phyloP scores from a whole-genome alignment of 2,888 invertebrate genomes.

The Ornithoptera alexandrae region DNA sequence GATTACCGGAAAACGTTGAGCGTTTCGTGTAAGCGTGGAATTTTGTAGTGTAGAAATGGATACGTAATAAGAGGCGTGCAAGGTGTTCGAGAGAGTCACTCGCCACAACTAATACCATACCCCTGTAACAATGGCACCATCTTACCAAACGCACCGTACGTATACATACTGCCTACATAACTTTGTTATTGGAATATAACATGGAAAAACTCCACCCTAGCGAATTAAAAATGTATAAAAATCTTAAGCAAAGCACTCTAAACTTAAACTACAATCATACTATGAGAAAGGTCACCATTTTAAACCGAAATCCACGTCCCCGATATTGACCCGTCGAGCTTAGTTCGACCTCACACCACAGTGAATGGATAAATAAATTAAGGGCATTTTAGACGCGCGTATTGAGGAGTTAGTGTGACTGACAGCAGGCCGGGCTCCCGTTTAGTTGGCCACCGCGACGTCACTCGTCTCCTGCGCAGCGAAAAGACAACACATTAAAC shows the following conservation, averaged over 20 bases:
- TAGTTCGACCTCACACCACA: slow-evolving; percentile 71
- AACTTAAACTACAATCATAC: slow-evolving; percentile 76
- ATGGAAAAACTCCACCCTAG: slow-evolving; percentile 71
- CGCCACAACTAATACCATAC: slow-evolving; percentile 72
- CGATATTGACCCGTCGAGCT: slow-evolving; percentile 66
- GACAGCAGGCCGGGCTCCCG: slow-evolving; percentile 32
- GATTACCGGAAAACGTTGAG: neutral
- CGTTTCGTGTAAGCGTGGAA: neutral
- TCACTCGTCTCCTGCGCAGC: slow-evolving; percentile 59
- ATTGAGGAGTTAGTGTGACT: slow-evolving; percentile 40
- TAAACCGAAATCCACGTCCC: slow-evolving; percentile 67
- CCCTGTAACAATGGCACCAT: slow-evolving; percentile 81
- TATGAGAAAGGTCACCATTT: slow-evolving; percentile 66
- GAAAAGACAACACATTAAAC: slow-evolving; percentile 2
- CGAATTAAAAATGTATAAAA: slow-evolving; percentile 74
- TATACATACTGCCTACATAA: slow-evolving; percentile 75
- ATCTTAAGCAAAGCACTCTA: slow-evolving; percentile 80
- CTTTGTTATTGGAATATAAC: slow-evolving; percentile 75
- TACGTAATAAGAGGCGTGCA: slow-evolving; percentile 32
- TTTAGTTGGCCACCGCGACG: slow-evolving; percentile 57
- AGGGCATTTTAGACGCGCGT: slow-evolving; percentile 61
- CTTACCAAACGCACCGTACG: slow-evolving; percentile 78
- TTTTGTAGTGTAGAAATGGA: slow-evolving; percentile 4
- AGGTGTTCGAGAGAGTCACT: slow-evolving; percentile 52
- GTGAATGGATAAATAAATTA: slow-evolving; percentile 71